These are phyloP conservation scores for Xenus cinereus DNA, from an alignment of 2,113 vertebrate species.

Conservation along the genomic window DNA sequence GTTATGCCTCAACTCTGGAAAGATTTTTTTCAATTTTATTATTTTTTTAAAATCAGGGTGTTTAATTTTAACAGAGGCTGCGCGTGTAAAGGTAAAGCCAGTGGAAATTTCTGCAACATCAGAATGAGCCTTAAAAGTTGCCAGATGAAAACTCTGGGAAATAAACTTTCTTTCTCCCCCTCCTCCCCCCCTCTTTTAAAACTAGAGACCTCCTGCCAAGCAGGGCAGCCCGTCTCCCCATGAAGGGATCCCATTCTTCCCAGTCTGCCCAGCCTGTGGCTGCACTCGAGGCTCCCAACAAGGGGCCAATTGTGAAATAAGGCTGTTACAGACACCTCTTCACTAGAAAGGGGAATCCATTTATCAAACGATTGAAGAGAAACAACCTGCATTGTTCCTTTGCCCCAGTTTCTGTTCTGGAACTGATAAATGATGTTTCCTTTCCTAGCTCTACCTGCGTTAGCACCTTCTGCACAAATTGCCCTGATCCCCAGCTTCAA, in stretches of 20 bases:
- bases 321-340: neutral
- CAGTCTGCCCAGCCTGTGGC: neutral
- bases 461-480: neutral
- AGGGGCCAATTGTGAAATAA: neutral
- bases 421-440: neutral
- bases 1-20: no score
- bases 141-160: neutral
- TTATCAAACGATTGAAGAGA: neutral
- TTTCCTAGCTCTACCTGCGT: neutral
- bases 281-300: neutral
- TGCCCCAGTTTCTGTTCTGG: neutral
- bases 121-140: neutral
- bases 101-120: neutral
- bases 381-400: neutral
- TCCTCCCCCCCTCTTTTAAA: fast-evolving
- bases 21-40: neutral
- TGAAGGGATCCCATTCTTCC: neutral
- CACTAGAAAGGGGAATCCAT: neutral
- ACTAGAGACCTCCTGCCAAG: neutral
- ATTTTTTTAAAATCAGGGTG: neutral
- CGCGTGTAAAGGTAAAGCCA: neutral
- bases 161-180: neutral
- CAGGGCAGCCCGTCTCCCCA: neutral
- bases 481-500: neutral
- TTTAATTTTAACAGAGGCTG: neutral